These are phyloP conservation scores for Todiramphus saurophagus DNA, from an alignment of 2,113 vertebrate species.

Conservation along the genomic window DNA sequence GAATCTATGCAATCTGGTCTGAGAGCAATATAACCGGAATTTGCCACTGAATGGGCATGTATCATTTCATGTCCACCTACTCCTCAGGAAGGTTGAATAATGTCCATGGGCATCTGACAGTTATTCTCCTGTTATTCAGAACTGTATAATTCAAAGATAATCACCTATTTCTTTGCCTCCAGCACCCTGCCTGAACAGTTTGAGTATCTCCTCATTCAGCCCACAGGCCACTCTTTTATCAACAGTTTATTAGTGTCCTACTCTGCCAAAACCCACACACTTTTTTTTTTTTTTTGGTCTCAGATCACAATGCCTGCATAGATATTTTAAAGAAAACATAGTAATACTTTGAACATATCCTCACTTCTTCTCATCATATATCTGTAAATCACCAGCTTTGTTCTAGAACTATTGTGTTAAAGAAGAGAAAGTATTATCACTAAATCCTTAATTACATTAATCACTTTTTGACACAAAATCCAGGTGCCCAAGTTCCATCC, in stretches of 20 bases:
- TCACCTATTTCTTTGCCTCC: neutral
- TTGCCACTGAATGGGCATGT: neutral
- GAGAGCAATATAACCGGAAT: neutral
- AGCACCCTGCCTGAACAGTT: slow-evolving; percentile 13
- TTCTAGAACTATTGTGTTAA: neutral
- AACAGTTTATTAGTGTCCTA: slow-evolving; percentile 30
- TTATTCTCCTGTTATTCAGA: neutral
- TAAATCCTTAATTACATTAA: neutral
- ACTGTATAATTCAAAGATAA: slow-evolving; percentile 1
- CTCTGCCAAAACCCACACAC: neutral
- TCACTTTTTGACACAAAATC: neutral
- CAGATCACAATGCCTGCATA: neutral
- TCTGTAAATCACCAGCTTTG: neutral
- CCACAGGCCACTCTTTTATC: slow-evolving; percentile 19
- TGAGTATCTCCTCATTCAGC: slow-evolving; percentile 11
- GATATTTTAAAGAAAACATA: neutral
- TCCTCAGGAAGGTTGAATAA: neutral
- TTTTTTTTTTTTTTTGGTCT: neutral
- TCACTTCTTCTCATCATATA: neutral
- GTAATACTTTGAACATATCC: neutral
- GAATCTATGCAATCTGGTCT: neutral
- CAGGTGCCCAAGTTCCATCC: neutral
- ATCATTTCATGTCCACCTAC: neutral
- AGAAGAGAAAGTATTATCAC: neutral
- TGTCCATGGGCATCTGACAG: neutral